Base-by-base conservation (phyloP, 2,797 vertebrate genomes). In the Anguilla pacifica region DNA sequence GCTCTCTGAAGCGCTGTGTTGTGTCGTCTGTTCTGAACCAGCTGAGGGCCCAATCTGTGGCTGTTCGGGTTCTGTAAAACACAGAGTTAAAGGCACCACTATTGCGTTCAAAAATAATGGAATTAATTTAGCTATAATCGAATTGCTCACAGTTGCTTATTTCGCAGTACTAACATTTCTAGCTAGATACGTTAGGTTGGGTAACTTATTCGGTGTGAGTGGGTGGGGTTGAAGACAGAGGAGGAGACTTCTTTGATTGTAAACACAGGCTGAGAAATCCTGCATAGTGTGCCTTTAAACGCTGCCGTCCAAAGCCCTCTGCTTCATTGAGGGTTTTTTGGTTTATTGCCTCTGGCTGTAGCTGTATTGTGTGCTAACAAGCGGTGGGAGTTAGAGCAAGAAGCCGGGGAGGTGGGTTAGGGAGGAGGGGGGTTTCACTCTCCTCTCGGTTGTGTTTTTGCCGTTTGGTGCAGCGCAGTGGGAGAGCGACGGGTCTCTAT, bases 361-460 rank as follows among this genome's bases (percentile, higher is more conserved):
- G 25, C 81, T n/a, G 19, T 82, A 82, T 82, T 51, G 15, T 82
- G 6, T 82, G 79, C 39, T 79, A 82, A 82, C 46, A 35, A 82
- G 79, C 79, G 49, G 15, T 22, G 15, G 43, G 19, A 82, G 25
- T 82, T 46, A 6, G 17, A 46, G 3, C 1, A 25, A 51, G 81
- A 28, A 5, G 10, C 9, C n/a, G 1, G 10, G 43, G 22, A 6
- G 49, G 17, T n/a, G 31, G 10, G 3, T 79, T 46, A 17, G 3
- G 19, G 35, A 0, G 43, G 5, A 39, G 6, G 19, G 22, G 43
- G 43, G 13, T 17, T 46, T 25, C 39, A n/a, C 19, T 81, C 77
- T 49, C 6, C 22, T 51, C 46, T 53, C 46, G 1, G 46, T 11
- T n/a, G 3, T 77, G 72, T 77, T 39, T 39, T 43, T 77, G 31